phyloP scores from a whole-genome alignment of 2,113 vertebrate genomes.

The Clarias magur region DNA sequence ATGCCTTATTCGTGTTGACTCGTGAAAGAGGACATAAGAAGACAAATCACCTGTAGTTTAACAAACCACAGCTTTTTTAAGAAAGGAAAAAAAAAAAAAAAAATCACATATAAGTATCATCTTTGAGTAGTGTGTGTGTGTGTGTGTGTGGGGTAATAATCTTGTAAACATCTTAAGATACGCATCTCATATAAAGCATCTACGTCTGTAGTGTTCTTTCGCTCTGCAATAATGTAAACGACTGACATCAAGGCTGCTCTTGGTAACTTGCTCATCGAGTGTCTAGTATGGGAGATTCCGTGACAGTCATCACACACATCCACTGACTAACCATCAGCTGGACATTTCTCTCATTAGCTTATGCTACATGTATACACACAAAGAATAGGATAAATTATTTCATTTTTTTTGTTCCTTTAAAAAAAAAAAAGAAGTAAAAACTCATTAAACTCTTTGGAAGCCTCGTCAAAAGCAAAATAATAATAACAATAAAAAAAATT shows the following conservation, averaged over 20 bases:
- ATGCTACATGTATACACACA: conserved; percentile 69
- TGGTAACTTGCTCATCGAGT: conserved; percentile 24
- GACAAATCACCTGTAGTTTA: not conserved
- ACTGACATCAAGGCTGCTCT: conserved; percentile 50
- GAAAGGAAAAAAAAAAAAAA: not conserved
- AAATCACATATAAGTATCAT: conserved; percentile 44
- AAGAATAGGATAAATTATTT: conserved; percentile 59
- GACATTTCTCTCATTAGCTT: conserved; percentile 80
- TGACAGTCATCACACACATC: conserved; percentile 47
- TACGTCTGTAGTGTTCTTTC: conserved; percentile 59
- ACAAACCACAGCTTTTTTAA: not conserved
- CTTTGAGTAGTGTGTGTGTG: conserved; percentile 49
- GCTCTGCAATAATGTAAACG: conserved; percentile 70
- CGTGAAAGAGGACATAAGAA: not conserved
- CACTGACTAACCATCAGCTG: conserved; percentile 29
- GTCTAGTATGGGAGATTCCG: conserved; percentile 35
- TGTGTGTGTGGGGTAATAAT: conserved; percentile 45
- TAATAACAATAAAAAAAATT: conserved; percentile 45
- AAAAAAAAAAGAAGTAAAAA: conserved; percentile 48
- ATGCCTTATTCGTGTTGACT: not conserved
- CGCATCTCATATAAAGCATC: conserved; percentile 54
- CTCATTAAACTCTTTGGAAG: conserved; percentile 86
- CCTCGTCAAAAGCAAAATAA: conserved; percentile 62
- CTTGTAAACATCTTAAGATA: conserved; percentile 68
- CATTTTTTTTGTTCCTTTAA: not conserved